Conservation (phyloP, 2,888 invertebrate species). For the Julus scanicus region DNA sequence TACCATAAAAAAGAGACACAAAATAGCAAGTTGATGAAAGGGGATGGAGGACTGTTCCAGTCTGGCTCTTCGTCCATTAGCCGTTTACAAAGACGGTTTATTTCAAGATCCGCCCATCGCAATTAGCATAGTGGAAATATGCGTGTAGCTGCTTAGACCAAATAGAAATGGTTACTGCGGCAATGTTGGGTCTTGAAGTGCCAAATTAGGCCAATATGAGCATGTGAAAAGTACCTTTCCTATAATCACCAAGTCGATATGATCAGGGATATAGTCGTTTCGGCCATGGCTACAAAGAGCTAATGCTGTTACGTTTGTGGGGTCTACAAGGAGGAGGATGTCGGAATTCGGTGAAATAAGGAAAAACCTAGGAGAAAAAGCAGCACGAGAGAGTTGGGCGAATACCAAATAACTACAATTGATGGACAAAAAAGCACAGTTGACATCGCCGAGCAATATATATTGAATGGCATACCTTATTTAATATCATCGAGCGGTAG, state of each 20-base stretch:
- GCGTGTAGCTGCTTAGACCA: neutral
- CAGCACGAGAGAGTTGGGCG: neutral
- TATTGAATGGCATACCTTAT: slow-evolving; percentile 35
- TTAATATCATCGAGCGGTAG: slow-evolving; percentile 20
- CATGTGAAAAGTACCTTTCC: too few relatives aligned
- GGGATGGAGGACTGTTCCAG: neutral
- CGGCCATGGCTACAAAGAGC: neutral
- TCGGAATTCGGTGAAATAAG: slow-evolving; percentile 4
- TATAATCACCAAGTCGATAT: too few relatives aligned
- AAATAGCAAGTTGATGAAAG: neutral
- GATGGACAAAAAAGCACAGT: slow-evolving; percentile 37
- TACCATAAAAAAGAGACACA: neutral
- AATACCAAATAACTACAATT: slow-evolving; percentile 18
- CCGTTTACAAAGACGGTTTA: neutral
- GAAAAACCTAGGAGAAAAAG: neutral
- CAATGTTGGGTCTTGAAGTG: neutral
- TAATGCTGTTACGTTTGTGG: neutral
- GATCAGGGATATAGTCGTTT: neutral
- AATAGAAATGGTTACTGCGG: neutral
- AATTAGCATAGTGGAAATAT: neutral
- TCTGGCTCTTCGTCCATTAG: neutral
- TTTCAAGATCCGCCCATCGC: neutral
- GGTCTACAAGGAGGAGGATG: neutral
- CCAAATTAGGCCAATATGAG: too few relatives aligned
- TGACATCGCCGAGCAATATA: slow-evolving; percentile 30